Evolutionary conservation across 1,140 invertebrate genomes (phyloP).

Genomic region (Dermatophagoides farinae): DNA sequence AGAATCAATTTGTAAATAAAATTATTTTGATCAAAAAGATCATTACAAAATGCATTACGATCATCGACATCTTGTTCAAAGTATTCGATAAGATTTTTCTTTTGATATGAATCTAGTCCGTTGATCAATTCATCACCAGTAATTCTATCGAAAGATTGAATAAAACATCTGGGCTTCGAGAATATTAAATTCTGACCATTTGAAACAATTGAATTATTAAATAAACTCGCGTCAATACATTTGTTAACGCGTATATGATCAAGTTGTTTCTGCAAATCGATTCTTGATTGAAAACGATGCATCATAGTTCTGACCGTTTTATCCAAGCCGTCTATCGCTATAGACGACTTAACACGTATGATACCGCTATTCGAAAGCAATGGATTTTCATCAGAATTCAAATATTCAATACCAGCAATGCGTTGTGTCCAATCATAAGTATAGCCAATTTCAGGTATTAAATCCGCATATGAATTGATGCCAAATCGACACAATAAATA

Average conservation of each 20-base stretch:
- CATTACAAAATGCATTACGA: neutral
- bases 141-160: neutral
- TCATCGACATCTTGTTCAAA: neutral
- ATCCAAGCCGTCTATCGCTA: slow-evolving; percentile 22
- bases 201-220: neutral
- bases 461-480: neutral
- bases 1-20: slow-evolving; percentile 4
- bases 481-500: neutral
- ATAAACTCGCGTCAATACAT: neutral
- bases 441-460: slow-evolving; percentile 34
- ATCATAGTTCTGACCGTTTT: slow-evolving; percentile 37
- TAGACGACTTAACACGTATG: slow-evolving; percentile 20
- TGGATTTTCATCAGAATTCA: slow-evolving; percentile 22
- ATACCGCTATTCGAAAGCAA: slow-evolving; percentile 6
- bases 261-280: slow-evolving; percentile 52
- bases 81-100: neutral
- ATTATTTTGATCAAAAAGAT: slow-evolving; percentile 2
- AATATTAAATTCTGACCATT: neutral
- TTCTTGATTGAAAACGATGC: slow-evolving; percentile 44
- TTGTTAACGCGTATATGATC: neutral
- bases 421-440: slow-evolving; percentile 76
- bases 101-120: neutral
- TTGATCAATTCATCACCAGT: neutral
- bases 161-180: neutral
- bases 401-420: slow-evolving; percentile 61